A percentile compares a stretch with the other conserved stretches of the same genome.
These are phyloP conservation scores for Seira ritae DNA, from an alignment of 2,888 invertebrate genomes.

Conservation along the genomic window DNA sequence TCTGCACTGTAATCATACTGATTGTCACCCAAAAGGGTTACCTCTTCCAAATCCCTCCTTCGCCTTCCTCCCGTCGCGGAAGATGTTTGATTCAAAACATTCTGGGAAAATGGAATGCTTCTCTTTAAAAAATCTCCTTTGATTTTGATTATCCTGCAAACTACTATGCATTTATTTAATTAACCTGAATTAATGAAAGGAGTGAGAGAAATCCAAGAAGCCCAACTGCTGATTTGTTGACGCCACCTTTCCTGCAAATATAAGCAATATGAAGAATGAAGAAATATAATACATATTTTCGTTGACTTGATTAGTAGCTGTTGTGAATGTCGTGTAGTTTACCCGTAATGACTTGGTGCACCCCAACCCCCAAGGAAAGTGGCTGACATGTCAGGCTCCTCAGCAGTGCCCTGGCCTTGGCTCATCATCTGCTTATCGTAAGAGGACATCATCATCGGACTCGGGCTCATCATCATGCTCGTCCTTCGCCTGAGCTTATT, in stretches of 20 bases:
- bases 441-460: not conserved
- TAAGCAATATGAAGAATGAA: too few relatives aligned
- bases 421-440: conserved; percentile 17
- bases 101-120: conserved; percentile 18
- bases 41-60: not conserved
- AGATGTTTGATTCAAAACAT: conserved; percentile 48
- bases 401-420: conserved; percentile 20
- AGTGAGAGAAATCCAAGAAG: conserved; percentile 71
- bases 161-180: too few relatives aligned
- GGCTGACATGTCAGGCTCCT: conserved; percentile 48
- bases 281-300: not conserved
- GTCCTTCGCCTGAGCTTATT: conserved; percentile 40
- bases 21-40: not conserved
- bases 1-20: conserved; percentile 18
- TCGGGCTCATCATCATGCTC: conserved; percentile 36
- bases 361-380: conserved; percentile 15
- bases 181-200: conserved; percentile 70
- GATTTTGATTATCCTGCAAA: too few relatives aligned
- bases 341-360: conserved; percentile 41
- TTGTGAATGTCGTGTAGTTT: not conserved
- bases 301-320: too few relatives aligned
- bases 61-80: conserved; percentile 11
- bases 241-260: conserved; percentile 31
- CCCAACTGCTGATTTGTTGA: conserved; percentile 71
- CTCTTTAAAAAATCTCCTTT: too few relatives aligned